Evolutionary conservation across 2,113 vertebrate genomes (phyloP), one percentile per base, ranked within the genome.

Genomic region (Dromaius novaehollandiae): DNA sequence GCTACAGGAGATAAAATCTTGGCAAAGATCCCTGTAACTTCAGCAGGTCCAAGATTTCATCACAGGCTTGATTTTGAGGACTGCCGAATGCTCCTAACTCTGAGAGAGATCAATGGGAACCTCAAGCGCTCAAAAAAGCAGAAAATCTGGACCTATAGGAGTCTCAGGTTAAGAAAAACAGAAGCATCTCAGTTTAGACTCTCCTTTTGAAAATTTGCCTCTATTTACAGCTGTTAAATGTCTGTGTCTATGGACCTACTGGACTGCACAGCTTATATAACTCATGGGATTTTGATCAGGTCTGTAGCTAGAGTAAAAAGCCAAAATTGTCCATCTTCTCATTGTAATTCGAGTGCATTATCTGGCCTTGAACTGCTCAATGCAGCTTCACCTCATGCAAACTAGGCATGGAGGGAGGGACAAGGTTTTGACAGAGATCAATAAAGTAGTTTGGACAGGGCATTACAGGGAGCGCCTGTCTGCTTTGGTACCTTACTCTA

Each of bases 401-500:
- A 58, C 70, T 78, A 95, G 95, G 58, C 77, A 24, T 18, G 79
- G 94, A 95, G 91, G 78, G 95, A 93, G 80, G 95, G 68, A 88
- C 75, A 97, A 79, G 93, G 51, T 96, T 93, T 85, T 95, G 92
- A 65, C 70, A 91, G 92, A 91, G 90, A 97, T 98, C 96, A 96
- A 97, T 98, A 97, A 95, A 28, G 20, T 46, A 78, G 83, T 70
- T 91, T 73, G 93, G 95, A 90, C 93, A 92, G 96, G 87, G 84
- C 73, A 90, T 97, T 97, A 97, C 28, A 1, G 79, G 88, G 53
- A 82, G 80, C 2, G 18, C 91, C 90, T 97, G 93, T 96, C 95
- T 95, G 89, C 90, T 92, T 94, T 95, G 90, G 95, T 88, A 84
- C 94, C 96, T 97, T 85, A 81, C 84, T 94, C 74, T 94, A 66